These are phyloP conservation scores for Argyrosomus japonicus DNA, from an alignment of 2,113 vertebrate species.

Conservation along the genomic window DNA sequence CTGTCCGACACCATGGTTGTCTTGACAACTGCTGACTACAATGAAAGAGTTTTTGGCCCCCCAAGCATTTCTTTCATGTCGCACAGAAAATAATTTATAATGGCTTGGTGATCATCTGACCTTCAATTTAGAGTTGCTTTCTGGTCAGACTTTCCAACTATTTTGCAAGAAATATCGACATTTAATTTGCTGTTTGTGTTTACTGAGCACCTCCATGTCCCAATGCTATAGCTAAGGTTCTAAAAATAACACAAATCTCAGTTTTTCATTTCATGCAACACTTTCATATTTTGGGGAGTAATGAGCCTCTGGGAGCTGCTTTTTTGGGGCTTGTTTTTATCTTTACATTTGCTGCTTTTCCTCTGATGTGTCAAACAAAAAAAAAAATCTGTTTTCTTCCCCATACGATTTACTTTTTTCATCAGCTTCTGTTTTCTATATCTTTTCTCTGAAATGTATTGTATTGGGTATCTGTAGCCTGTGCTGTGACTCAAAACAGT, in stretches of 20 bases:
- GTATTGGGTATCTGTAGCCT: not conserved
- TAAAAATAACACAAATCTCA: not conserved
- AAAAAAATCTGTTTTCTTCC: not conserved
- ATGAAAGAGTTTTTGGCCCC: not conserved
- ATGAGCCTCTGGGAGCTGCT: not conserved
- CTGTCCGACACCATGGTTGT: not conserved
- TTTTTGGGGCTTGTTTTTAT: not conserved
- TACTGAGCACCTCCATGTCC: not conserved
- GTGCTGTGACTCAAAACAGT: not conserved
- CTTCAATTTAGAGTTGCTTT: not conserved
- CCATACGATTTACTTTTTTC: not conserved
- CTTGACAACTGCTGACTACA: not conserved
- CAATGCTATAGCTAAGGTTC: not conserved
- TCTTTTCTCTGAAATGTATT: not conserved
- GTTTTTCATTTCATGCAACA: not conserved
- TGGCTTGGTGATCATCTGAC: not conserved
- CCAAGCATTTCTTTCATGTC: not conserved
- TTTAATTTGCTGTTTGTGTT: not conserved
- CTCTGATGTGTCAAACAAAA: not conserved
- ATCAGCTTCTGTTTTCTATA: not conserved
- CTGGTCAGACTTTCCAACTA: not conserved
- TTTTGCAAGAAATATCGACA: not conserved
- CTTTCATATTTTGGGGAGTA: not conserved
- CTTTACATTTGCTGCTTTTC: not conserved
- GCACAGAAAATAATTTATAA: not conserved